phyloP scores from a whole-genome alignment of 1,140 invertebrate species.

The Onthophagus taurus region DNA sequence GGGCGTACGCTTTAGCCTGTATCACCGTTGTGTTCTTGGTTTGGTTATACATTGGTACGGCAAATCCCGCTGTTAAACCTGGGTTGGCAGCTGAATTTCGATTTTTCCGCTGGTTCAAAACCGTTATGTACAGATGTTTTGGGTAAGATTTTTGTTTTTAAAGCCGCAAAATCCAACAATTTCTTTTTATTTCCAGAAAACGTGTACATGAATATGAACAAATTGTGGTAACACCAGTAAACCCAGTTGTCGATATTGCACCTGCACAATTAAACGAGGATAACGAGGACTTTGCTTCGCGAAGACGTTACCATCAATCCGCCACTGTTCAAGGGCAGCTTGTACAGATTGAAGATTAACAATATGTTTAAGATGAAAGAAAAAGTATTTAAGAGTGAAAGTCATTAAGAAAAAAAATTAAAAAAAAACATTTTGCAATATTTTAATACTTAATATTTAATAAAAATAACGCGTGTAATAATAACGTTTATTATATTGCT shows the following conservation, averaged over 20 bases:
- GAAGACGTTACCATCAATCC: constrained; percentile 86
- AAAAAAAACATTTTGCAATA: too few relatives aligned
- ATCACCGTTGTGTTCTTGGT: constrained; percentile 71
- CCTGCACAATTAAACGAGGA: constrained; percentile 87
- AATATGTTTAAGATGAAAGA: too few relatives aligned
- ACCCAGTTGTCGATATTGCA: constrained; percentile 69
- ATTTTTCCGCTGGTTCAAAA: constrained; percentile 76
- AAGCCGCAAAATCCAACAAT: background rate
- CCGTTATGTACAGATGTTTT: constrained; percentile 60
- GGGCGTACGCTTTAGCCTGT: constrained; percentile 80
- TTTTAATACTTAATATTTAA: too few relatives aligned
- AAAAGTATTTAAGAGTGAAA: too few relatives aligned
- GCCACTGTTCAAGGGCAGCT: constrained; percentile 69
- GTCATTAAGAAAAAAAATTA: too few relatives aligned
- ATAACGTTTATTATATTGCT: too few relatives aligned
- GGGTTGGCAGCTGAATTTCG: constrained; percentile 82
- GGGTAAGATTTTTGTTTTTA: constrained; percentile 50
- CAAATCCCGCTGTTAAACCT: constrained; percentile 88
- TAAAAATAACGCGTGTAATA: too few relatives aligned
- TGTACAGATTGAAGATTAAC: constrained; percentile 49
- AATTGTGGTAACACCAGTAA: constrained; percentile 78
- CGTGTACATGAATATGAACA: constrained; percentile 76
- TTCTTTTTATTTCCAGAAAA: constrained; percentile 45
- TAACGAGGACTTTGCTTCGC: constrained; percentile 85
- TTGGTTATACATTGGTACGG: constrained; percentile 88